A percentile compares a stretch with the other conserved stretches of the same genome.
Conservation (phyloP, 2,113 vertebrate genomes). For the Junco hyemalis region DNA sequence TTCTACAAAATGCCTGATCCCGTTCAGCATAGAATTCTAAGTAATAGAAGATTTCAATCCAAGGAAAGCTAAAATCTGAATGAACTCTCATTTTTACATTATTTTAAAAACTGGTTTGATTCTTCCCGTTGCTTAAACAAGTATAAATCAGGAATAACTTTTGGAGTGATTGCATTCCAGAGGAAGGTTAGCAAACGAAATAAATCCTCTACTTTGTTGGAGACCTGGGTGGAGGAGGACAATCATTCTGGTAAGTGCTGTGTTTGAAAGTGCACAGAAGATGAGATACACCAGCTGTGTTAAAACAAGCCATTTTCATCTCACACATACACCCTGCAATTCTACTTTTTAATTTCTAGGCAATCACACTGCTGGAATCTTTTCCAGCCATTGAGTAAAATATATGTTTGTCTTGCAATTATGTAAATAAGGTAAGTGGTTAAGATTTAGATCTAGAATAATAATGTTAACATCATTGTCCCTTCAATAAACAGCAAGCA, state of each 20-base stretch:
- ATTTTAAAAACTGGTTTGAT: not conserved
- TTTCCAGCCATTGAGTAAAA: slow-evolving; percentile 55
- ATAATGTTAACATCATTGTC: slow-evolving; percentile 29
- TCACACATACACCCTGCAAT: slow-evolving; percentile 25
- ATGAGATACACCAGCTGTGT: slow-evolving; percentile 28
- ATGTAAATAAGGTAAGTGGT: slow-evolving; percentile 60
- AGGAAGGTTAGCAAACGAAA: not conserved
- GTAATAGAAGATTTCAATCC: not conserved
- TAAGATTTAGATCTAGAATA: slow-evolving; percentile 62
- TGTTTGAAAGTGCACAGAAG: not conserved
- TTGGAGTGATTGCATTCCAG: not conserved
- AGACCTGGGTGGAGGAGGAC: not conserved
- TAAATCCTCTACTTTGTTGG: not conserved
- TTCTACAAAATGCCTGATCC: not conserved
- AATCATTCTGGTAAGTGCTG: not conserved
- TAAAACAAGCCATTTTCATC: slow-evolving; percentile 47
- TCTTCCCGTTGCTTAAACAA: not conserved
- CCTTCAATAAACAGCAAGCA: slow-evolving; percentile 38
- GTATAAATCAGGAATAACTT: not conserved
- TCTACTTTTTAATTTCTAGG: slow-evolving; percentile 52
- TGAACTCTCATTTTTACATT: not conserved
- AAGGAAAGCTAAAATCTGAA: not conserved
- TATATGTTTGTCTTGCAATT: slow-evolving; percentile 60
- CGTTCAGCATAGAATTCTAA: not conserved
- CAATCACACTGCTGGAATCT: slow-evolving; percentile 60